phyloP scores from a whole-genome alignment of 2,797 vertebrate species.

The Morus bassanus region DNA sequence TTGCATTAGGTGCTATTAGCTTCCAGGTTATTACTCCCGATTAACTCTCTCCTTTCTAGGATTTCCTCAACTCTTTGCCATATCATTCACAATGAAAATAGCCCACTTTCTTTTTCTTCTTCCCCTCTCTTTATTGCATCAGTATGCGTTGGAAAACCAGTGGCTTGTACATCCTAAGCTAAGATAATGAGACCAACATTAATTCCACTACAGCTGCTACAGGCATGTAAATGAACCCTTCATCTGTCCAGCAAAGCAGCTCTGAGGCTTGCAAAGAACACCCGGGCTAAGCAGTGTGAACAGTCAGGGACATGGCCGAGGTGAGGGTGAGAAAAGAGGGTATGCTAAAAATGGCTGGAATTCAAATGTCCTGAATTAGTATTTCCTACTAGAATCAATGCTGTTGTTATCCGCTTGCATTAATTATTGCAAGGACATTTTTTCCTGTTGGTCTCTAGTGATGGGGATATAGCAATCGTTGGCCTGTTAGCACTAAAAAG shows the following conservation, averaged over 20 bases:
- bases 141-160: background rate
- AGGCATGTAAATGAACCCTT: background rate
- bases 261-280: background rate
- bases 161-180: background rate
- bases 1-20: background rate
- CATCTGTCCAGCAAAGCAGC: background rate
- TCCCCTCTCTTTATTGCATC: background rate
- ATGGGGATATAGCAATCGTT: rapidly evolving
- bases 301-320: background rate
- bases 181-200: constrained; percentile 37
- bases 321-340: background rate
- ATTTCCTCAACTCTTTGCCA: background rate
- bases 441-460: background rate
- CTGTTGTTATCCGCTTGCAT: background rate
- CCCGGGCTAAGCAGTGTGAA: background rate
- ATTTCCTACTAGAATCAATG: background rate
- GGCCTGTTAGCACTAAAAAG: background rate
- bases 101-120: background rate
- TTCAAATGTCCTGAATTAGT: background rate
- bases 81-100: background rate
- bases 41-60: constrained; percentile 23
- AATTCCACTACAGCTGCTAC: constrained; percentile 22
- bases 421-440: background rate
- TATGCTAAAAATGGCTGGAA: background rate
- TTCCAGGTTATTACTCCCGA: background rate